These are phyloP conservation scores for Intellagama lesueurii DNA, from an alignment of 2,797 vertebrate genomes.

Conservation along the genomic window DNA sequence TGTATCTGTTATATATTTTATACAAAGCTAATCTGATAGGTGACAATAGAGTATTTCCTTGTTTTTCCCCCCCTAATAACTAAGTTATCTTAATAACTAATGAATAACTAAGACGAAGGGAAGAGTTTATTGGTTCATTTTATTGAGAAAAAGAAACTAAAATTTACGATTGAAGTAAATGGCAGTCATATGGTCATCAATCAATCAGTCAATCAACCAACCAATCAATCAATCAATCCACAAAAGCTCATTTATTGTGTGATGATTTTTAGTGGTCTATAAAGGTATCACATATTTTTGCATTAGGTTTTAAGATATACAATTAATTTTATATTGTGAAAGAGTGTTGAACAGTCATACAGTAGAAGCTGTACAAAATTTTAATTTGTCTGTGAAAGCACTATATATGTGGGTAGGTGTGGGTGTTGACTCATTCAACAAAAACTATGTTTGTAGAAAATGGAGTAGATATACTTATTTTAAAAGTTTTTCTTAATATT, in stretches of 20 bases:
- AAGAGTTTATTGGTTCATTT: slow-evolving; percentile 8
- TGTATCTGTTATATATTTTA: neutral
- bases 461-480: neutral
- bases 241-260: too few species aligned
- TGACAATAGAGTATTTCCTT: slow-evolving; percentile 73
- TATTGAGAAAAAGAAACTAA: slow-evolving; percentile 23
- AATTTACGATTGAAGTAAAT: neutral
- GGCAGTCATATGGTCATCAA: too few species aligned
- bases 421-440: neutral
- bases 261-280: too few species aligned
- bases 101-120: neutral
- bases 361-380: neutral
- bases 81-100: too few species aligned
- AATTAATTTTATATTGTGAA: neutral
- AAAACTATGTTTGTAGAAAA: neutral
- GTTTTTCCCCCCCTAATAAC: neutral
- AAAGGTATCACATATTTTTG: too few species aligned
- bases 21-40: slow-evolving; percentile 59
- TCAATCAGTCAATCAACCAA: too few species aligned
- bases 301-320: too few species aligned
- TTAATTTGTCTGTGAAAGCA: too few species aligned
- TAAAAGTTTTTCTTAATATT: neutral
- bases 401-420: too few species aligned
- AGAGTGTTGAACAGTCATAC: neutral
- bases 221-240: too few species aligned